A percentile compares a stretch with the other conserved stretches of the same genome.
Evolutionary conservation across 2,888 invertebrate genomes (phyloP).

Genomic region (Chymomyza procnemis): DNA sequence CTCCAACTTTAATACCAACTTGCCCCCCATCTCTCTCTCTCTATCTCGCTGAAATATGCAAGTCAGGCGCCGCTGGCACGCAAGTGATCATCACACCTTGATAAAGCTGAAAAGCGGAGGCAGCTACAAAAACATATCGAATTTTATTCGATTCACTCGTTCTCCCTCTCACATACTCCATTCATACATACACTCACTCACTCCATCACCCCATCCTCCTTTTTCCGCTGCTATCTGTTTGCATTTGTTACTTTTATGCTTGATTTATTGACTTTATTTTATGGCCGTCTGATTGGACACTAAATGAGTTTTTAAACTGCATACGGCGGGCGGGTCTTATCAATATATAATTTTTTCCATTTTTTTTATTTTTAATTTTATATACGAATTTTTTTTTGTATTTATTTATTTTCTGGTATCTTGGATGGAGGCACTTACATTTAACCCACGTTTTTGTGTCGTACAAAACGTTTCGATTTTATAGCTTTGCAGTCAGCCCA

Average conservation of each 20-base stretch:
- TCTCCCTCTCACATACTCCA: neutral
- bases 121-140: slow-evolving; percentile 61
- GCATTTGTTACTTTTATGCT: slow-evolving; percentile 72
- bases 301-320: slow-evolving; percentile 70
- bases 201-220: neutral
- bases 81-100: slow-evolving; percentile 73
- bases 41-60: slow-evolving; percentile 64
- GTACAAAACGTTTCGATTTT: slow-evolving; percentile 68
- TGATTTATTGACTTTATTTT: slow-evolving; percentile 72
- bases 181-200: neutral
- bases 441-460: slow-evolving; percentile 58
- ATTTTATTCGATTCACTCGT: slow-evolving; percentile 66
- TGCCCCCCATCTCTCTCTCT: neutral
- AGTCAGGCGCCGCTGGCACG: slow-evolving; percentile 73
- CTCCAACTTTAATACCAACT: neutral
- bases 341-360: slow-evolving; percentile 43
- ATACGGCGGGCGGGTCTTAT: slow-evolving; percentile 70
- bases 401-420: slow-evolving; percentile 30
- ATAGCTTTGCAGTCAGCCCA: slow-evolving; percentile 26
- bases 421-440: slow-evolving; percentile 65
- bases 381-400: slow-evolving; percentile 11
- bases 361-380: slow-evolving; percentile 16
- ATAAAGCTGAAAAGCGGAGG: slow-evolving; percentile 38
- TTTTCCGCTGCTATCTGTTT: neutral
- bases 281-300: slow-evolving; percentile 71